phyloP scores from a whole-genome alignment of 2,113 vertebrate species.

The Cryptoleucopteryx plumbea region DNA sequence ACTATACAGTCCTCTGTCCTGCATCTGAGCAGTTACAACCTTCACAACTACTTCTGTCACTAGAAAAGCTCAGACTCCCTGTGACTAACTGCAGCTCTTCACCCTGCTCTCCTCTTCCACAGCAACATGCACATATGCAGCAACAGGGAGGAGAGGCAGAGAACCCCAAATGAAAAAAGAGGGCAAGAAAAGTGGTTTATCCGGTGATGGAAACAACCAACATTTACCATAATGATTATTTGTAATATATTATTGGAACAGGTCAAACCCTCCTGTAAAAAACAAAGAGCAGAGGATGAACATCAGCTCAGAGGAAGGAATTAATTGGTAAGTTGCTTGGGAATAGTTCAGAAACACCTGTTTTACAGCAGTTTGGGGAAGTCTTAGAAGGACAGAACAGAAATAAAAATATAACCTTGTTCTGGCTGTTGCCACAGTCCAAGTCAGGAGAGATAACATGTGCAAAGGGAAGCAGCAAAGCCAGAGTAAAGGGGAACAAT shows the following conservation, averaged over 20 bases:
- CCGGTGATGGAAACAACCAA: not conserved
- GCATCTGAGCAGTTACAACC: not conserved
- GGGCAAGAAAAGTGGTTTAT: not conserved
- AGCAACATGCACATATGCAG: not conserved
- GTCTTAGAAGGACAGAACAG: not conserved
- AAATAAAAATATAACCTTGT: not conserved
- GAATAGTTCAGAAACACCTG: not conserved
- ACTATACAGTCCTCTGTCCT: not conserved
- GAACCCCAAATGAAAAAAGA: not conserved
- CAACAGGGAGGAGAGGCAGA: not conserved
- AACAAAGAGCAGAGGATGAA: not conserved
- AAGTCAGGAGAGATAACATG: not conserved
- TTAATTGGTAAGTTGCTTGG: not conserved
- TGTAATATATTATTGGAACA: not conserved
- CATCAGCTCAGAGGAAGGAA: not conserved
- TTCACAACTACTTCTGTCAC: not conserved
- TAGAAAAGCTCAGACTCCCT: not conserved
- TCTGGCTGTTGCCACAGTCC: not conserved
- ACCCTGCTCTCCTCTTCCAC: not conserved
- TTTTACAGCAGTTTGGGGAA: not conserved
- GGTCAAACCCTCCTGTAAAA: not conserved
- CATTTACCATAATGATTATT: not conserved
- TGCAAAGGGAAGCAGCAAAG: not conserved
- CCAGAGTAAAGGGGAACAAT: not conserved
- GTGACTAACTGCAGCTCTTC: not conserved